These are phyloP conservation scores for Chrysomallon squamiferum DNA, from an alignment of 1,140 invertebrate species.

Conservation along the genomic window DNA sequence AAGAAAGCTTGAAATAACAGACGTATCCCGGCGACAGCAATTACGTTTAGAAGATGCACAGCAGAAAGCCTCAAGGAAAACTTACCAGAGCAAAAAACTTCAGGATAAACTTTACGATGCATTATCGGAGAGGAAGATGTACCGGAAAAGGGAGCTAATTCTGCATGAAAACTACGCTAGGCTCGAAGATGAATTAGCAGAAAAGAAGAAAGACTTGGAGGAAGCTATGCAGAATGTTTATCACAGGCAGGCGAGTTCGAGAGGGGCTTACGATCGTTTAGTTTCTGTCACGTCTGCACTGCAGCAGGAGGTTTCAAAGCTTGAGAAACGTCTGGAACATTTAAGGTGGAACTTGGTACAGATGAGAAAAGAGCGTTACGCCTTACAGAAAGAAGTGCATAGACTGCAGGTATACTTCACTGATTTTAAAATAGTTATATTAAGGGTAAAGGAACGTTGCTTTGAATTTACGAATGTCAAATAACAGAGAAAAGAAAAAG, in stretches of 20 bases:
- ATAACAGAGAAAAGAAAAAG: too few relatives aligned
- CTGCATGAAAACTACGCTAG: slow-evolving; percentile 12
- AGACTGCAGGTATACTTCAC: slow-evolving; percentile 22
- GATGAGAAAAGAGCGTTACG: slow-evolving; percentile 5
- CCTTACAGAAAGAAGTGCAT: slow-evolving; percentile 31
- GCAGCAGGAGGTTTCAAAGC: slow-evolving; percentile 14
- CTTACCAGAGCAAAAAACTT: slow-evolving; percentile 21
- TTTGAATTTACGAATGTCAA: too few relatives aligned
- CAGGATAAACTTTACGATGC: slow-evolving; percentile 14
- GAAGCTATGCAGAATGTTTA: slow-evolving; percentile 5
- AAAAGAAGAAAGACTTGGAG: slow-evolving; percentile 11
- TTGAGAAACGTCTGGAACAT: slow-evolving; percentile 15
- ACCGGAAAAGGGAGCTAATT: slow-evolving; percentile 21
- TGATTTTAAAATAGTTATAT: too few relatives aligned
- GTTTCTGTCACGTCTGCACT: not conserved
- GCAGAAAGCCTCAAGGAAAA: slow-evolving; percentile 12
- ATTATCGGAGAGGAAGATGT: slow-evolving; percentile 19
- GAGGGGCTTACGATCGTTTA: not conserved
- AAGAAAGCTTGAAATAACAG: slow-evolving; percentile 20
- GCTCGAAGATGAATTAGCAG: slow-evolving; percentile 4
- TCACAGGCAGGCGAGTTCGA: slow-evolving; percentile 3
- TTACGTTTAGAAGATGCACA: slow-evolving; percentile 14
- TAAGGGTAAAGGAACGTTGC: too few relatives aligned
- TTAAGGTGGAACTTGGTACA: not conserved
- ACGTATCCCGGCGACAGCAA: slow-evolving; percentile 14